Base-by-base conservation (phyloP, 2,797 vertebrate species). In the Lepilemur ruficaudatus region DNA sequence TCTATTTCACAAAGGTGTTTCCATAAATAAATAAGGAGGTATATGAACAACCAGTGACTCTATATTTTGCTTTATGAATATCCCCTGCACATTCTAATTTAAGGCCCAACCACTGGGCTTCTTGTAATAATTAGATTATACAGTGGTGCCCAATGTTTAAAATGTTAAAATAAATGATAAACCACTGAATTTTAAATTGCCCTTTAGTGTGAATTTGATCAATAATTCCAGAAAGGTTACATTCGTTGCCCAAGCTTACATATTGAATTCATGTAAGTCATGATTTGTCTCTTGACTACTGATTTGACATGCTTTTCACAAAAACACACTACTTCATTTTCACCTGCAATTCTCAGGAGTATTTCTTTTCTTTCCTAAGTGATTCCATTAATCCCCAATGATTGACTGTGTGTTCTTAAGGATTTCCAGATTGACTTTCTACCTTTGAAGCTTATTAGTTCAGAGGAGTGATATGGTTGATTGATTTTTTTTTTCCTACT, bases 361-460 rank as follows among this genome's bases (percentile, higher is more conserved):
- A 46, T 94, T 83, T 89, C 9, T 59, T 67, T 92, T 59, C 38
- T 91, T 93, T 85, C 84, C 28, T 67, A 88, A 92, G 76, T 88
- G 84, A 97, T 73, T 90, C 70, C 61, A 69, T 84, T 94, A 94
- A 92, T 95, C 72, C 91, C 59, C 14, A 72, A 7, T 88, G 95
- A 95, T 57, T 87, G 86, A 80, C 46, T 79, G 7, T 91, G 59
- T 89, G 63, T 80, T 97, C 46, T 61, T 76, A 67, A 30, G 32
- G 76, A 84, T 95, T 93, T 95, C 59, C 90, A 93, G 70, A 94
- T 92, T 90, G 91, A 95, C 48, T 96, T 96, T 96, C 41, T 93
- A 78, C 22, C 72, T 92, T 83, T 78, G 65, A 94, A 96, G 55
- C 23, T 91, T 91, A 91, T 57, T 82, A 87, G 65, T 93, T 88